These are phyloP conservation scores for Regulus satrapa DNA, from an alignment of 2,113 vertebrate genomes.

Conservation along the genomic window DNA sequence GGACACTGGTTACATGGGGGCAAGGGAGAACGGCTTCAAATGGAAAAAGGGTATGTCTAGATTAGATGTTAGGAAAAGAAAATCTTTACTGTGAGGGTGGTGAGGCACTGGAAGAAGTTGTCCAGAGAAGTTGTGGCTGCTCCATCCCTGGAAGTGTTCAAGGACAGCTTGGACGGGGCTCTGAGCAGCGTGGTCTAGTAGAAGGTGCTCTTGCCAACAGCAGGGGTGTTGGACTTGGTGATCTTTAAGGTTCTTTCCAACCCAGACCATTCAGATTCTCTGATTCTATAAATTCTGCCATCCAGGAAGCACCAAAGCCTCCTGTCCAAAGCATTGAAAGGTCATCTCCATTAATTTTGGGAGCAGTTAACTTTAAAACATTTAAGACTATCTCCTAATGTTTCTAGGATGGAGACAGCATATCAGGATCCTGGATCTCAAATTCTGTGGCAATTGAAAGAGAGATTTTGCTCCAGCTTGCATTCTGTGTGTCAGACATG, in stretches of 20 bases:
- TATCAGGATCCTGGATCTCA: neutral
- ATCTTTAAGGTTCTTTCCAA: neutral
- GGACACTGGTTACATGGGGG: neutral
- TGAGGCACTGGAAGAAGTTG: neutral
- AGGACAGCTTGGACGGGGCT: neutral
- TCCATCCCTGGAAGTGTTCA: neutral
- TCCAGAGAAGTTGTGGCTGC: neutral
- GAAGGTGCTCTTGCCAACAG: neutral
- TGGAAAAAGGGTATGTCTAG: neutral
- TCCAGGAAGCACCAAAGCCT: neutral
- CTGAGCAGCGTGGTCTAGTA: neutral
- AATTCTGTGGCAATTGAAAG: neutral
- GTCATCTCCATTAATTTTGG: neutral
- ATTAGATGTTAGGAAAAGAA: neutral
- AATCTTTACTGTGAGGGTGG: neutral
- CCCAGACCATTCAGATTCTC: neutral
- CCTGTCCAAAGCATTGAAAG: neutral
- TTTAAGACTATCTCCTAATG: neutral
- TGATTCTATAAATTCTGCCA: neutral
- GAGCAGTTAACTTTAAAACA: neutral
- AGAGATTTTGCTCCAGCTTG: neutral
- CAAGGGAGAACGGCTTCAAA: neutral
- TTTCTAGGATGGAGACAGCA: neutral
- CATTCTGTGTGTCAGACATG: neutral
- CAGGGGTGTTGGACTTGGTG: neutral